phyloP scores from a whole-genome alignment of 2,888 invertebrate species.

The Eutolmus rufibarbis region DNA sequence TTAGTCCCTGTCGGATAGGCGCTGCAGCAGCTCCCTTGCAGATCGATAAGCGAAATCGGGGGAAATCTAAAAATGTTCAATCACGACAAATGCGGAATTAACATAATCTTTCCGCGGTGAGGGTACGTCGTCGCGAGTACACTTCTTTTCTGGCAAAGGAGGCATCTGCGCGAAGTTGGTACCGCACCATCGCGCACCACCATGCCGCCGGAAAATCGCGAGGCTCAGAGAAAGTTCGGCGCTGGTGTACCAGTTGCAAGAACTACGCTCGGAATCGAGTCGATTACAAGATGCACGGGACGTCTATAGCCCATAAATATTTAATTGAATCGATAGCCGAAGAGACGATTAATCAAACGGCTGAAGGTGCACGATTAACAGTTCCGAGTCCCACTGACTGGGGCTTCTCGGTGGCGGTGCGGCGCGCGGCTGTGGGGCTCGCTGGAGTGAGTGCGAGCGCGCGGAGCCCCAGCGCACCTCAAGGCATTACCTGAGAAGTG shows the following conservation, averaged over 20 bases:
- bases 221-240: neutral
- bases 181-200: neutral
- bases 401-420: too few species aligned
- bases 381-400: conserved; percentile 7
- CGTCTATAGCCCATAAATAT: conserved; percentile 34
- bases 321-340: conserved; percentile 40
- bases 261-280: conserved; percentile 13
- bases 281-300: conserved; percentile 26
- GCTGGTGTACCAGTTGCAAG: neutral
- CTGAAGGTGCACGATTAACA: conserved; percentile 39
- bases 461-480: neutral
- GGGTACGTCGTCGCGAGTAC: neutral
- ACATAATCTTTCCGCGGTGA: conserved; percentile 21
- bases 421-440: neutral
- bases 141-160: neutral
- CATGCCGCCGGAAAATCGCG: neutral
- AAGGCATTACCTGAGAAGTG: neutral
- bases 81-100: conserved; percentile 37
- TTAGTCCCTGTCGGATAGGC: neutral
- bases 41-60: conserved; percentile 25
- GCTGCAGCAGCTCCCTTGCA: neutral
- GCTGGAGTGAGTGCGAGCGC: neutral
- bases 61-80: conserved; percentile 37
- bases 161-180: neutral
- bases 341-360: conserved; percentile 37